phyloP scores from a whole-genome alignment of 2,888 invertebrate genomes.

The Caenorhabditis japonica region DNA sequence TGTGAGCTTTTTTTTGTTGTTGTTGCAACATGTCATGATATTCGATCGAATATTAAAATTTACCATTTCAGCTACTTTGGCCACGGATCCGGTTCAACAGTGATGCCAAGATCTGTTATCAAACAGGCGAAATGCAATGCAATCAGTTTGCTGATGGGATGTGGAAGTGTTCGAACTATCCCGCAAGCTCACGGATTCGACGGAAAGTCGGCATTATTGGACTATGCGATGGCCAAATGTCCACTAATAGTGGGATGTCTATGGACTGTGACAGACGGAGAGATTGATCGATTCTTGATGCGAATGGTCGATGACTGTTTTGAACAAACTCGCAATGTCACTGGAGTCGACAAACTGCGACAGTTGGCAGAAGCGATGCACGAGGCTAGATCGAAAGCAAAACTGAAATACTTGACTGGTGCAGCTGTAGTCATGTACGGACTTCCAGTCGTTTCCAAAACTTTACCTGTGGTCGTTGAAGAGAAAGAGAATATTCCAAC shows the following conservation, averaged over 20 bases:
- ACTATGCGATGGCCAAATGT: slow-evolving; percentile 68
- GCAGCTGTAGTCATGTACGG: slow-evolving; percentile 72
- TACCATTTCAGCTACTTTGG: slow-evolving; percentile 64
- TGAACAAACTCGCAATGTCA: slow-evolving; percentile 7
- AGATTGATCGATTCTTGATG: slow-evolving; percentile 72
- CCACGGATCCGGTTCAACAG: slow-evolving; percentile 58
- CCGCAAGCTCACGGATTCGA: slow-evolving; percentile 71
- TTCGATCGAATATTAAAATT: no score
- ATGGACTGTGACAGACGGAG: slow-evolving; percentile 75
- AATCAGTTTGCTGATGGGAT: slow-evolving; percentile 72
- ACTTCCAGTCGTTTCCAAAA: slow-evolving; percentile 59
- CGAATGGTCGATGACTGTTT: slow-evolving; percentile 61
- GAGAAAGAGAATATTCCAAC: no score
- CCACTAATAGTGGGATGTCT: slow-evolving; percentile 73
- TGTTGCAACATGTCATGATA: neutral
- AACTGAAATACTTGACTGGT: slow-evolving; percentile 70
- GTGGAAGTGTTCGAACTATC: slow-evolving; percentile 65
- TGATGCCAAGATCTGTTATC: slow-evolving; percentile 51
- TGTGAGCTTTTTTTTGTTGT: slow-evolving; percentile 53
- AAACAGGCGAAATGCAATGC: slow-evolving; percentile 68
- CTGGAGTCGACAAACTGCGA: slow-evolving; percentile 42
- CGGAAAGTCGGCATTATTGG: slow-evolving; percentile 64
- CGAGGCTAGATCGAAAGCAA: slow-evolving; percentile 60
- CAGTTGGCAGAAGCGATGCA: slow-evolving; percentile 55
- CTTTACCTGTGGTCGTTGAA: no score